Conservation (phyloP, 2,113 vertebrate species). For the Gallinago jamesoni region DNA sequence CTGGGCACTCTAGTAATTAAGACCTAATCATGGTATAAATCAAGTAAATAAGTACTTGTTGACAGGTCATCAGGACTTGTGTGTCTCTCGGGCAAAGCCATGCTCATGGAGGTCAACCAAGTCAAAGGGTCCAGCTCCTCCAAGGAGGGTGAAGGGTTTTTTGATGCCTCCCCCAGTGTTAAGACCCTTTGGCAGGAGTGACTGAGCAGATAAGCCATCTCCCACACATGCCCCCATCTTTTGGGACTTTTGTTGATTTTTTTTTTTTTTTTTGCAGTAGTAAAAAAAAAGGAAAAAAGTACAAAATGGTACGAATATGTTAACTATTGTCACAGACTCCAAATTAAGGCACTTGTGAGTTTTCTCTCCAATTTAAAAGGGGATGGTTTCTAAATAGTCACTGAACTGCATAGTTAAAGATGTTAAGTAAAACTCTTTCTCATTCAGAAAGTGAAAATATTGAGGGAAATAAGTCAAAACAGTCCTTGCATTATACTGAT, state of each 20-base stretch:
- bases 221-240: neutral
- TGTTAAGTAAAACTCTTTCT: neutral
- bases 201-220: neutral
- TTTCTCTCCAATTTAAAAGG: neutral
- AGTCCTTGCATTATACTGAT: neutral
- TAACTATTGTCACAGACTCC: neutral
- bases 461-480: neutral
- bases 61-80: neutral
- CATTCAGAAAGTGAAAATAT: neutral
- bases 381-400: neutral
- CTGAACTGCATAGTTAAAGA: neutral
- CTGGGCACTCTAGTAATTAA: neutral
- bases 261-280: neutral
- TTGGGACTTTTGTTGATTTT: neutral
- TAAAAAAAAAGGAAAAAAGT: neutral
- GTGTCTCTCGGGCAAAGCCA: neutral
- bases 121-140: neutral
- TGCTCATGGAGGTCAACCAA: neutral
- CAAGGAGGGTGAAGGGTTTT: fast-evolving
- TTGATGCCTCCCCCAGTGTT: fast-evolving
- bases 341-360: neutral
- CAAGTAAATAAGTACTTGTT: constrained; percentile 10
- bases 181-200: neutral
- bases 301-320: neutral
- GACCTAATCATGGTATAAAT: constrained; percentile 28